phyloP scores from a whole-genome alignment of 2,113 vertebrate species.

The Zosterops lateralis region DNA sequence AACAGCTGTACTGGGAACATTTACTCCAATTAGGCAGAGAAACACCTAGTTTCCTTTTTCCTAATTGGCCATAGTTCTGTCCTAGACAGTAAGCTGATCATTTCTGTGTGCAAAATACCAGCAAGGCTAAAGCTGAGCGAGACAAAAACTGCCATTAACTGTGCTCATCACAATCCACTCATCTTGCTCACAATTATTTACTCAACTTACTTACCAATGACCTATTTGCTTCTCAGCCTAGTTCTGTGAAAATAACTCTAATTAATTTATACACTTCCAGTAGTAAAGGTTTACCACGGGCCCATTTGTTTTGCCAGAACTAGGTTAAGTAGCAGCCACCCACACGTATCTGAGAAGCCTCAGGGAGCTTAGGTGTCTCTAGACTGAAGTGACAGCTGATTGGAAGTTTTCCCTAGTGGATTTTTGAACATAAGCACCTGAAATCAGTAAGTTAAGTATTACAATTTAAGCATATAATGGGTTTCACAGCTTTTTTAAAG shows the following conservation, averaged over 20 bases:
- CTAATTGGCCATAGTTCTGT: background rate
- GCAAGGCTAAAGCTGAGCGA: background rate
- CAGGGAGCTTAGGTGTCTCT: background rate
- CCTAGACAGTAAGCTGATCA: background rate
- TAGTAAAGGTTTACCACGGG: background rate
- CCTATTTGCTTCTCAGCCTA: background rate
- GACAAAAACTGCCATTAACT: background rate
- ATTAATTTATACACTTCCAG: background rate
- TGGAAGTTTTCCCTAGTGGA: background rate
- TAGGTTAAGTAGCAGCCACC: background rate
- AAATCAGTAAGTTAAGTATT: background rate
- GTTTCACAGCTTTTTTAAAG: background rate
- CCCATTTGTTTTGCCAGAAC: background rate
- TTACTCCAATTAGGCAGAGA: background rate
- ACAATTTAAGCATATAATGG: background rate
- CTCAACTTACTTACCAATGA: background rate
- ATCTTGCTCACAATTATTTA: background rate
- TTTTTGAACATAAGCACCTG: background rate
- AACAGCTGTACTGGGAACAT: conserved; percentile 6
- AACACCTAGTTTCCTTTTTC: background rate
- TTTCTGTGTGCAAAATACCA: background rate
- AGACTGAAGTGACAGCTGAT: background rate
- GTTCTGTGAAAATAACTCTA: background rate
- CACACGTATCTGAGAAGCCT: background rate
- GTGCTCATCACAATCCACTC: background rate